phyloP scores from a whole-genome alignment of 2,113 vertebrate species.

The Campylomormyrus tamandua region DNA sequence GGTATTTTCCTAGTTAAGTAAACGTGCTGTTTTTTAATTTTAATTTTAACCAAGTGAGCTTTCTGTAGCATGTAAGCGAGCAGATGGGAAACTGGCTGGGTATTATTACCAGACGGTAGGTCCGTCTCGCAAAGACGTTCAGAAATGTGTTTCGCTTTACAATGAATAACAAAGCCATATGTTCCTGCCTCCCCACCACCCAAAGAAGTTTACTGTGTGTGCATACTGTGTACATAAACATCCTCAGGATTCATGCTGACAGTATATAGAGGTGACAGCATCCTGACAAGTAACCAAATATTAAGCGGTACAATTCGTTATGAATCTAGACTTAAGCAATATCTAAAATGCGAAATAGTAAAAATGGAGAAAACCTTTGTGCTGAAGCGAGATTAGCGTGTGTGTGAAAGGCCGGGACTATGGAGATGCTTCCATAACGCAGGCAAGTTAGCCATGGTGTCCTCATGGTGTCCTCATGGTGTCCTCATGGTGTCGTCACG shows the following conservation, averaged over 20 bases:
- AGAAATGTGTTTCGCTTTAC: conserved; percentile 28
- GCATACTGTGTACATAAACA: not conserved
- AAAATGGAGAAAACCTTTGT: not conserved
- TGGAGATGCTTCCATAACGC: not conserved
- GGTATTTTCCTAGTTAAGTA: not conserved
- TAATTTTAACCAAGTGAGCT: not conserved
- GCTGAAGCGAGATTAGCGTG: not conserved
- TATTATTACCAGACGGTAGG: conserved; percentile 42
- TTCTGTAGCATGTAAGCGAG: conserved; percentile 27
- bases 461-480: not conserved
- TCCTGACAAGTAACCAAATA: not conserved
- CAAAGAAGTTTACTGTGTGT: conserved; percentile 14
- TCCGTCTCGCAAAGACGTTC: conserved; percentile 36
- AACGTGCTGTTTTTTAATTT: not conserved
- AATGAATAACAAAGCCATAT: not conserved
- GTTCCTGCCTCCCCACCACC: conserved; percentile 8
- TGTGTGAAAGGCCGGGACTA: not conserved
- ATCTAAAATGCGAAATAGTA: not conserved
- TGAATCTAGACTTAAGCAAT: not conserved
- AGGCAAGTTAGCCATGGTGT: not conserved
- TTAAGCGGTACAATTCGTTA: not conserved
- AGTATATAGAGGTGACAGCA: not conserved
- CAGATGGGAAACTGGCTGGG: conserved; percentile 28
- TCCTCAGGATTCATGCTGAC: not conserved
- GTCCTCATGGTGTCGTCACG: not conserved